phyloP scores from a whole-genome alignment of 2,888 invertebrate species.

The Diarsia rubi region DNA sequence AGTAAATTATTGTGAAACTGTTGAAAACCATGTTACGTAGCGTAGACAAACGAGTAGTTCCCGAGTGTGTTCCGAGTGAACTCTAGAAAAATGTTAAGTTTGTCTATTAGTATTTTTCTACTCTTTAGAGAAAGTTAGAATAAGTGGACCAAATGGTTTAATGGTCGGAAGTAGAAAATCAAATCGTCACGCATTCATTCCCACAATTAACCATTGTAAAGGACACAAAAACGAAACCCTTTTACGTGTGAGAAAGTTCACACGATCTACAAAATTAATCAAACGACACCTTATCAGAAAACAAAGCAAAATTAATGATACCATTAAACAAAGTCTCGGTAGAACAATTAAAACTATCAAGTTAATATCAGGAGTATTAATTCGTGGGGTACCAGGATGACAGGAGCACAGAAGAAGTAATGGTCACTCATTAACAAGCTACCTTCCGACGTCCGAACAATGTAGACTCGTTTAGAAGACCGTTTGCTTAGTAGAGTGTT shows the following conservation, averaged over 20 bases:
- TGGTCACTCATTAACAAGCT: conserved; percentile 69
- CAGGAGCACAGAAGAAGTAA: conserved; percentile 70
- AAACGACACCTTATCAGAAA: conserved; percentile 31
- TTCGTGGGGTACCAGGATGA: conserved; percentile 69
- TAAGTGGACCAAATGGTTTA: conserved; percentile 7
- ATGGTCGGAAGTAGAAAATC: conserved; percentile 31
- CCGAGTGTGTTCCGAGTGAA: too few relatives aligned
- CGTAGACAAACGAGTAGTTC: too few relatives aligned
- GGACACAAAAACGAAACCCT: conserved; percentile 34
- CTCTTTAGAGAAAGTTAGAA: conserved; percentile 13
- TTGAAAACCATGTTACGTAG: background rate
- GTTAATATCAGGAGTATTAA: conserved; percentile 69
- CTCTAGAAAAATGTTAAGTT: background rate
- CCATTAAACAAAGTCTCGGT: conserved; percentile 56
- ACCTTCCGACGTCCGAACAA: conserved; percentile 52
- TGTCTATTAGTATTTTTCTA: background rate
- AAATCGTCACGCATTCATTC: conserved; percentile 29
- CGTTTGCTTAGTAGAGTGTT: conserved; percentile 65
- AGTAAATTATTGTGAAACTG: background rate
- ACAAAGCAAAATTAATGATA: conserved; percentile 56
- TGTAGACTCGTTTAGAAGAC: conserved; percentile 64
- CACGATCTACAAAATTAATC: conserved; percentile 49
- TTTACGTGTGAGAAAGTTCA: conserved; percentile 46
- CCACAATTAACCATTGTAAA: conserved; percentile 30
- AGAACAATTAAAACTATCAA: conserved; percentile 70